Conservation (phyloP, 2,113 vertebrate species). For the Todiramphus saurophagus region DNA sequence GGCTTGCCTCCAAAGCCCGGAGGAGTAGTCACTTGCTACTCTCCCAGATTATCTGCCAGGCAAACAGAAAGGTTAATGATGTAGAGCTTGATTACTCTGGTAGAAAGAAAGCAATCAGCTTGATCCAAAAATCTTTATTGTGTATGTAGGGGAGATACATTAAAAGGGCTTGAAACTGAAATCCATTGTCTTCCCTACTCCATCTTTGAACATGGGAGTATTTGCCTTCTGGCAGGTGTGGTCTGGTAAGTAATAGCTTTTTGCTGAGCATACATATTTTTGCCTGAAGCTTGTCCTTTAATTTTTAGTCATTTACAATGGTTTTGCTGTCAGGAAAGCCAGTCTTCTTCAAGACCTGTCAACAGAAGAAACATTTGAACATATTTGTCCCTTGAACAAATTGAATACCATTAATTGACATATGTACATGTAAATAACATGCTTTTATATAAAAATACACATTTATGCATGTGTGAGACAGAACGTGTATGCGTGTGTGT, state of each 20-base stretch:
- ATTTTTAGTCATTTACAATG: slow-evolving; percentile 7
- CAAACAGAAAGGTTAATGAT: slow-evolving; percentile 69
- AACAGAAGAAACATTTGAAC: background rate
- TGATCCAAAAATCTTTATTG: slow-evolving; percentile 50
- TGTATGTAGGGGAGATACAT: background rate
- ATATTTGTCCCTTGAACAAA: background rate
- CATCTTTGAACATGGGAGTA: background rate
- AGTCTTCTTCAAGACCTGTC: background rate
- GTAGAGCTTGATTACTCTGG: slow-evolving; percentile 51
- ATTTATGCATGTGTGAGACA: background rate
- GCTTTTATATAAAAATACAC: background rate
- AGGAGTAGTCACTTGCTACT: slow-evolving; percentile 43
- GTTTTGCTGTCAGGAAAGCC: background rate
- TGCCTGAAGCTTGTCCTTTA: background rate
- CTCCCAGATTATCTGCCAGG: slow-evolving; percentile 42
- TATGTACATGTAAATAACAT: background rate
- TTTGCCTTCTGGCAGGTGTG: slow-evolving; percentile 28
- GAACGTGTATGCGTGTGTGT: background rate
- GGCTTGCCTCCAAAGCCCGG: slow-evolving; percentile 35
- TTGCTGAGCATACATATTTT: background rate
- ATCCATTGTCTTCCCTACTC: background rate
- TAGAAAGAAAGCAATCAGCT: slow-evolving; percentile 57
- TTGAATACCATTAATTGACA: background rate
- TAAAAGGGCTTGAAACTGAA: background rate
- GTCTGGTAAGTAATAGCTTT: background rate